Conservation (phyloP, 2,888 invertebrate species). For the Pharmacophagus antenor region DNA sequence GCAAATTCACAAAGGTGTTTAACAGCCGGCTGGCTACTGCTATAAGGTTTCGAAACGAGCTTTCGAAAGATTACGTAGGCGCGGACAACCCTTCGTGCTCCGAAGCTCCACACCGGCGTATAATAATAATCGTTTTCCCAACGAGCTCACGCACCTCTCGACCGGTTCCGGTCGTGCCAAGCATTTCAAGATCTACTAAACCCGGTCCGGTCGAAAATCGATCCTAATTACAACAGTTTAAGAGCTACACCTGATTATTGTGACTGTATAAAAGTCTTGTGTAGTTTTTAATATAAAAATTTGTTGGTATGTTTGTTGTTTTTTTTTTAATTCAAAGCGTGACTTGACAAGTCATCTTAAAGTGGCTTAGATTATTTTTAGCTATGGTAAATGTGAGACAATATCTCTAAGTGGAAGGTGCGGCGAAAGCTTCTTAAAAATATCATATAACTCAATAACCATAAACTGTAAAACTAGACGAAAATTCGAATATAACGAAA, state of each 20-base stretch:
- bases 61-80: constrained; percentile 32
- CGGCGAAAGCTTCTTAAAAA: neutral
- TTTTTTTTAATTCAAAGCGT: constrained; percentile 21
- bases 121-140: constrained; percentile 67
- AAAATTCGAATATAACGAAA: no score
- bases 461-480: no score
- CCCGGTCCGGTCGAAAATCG: constrained; percentile 33
- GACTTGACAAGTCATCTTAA: constrained; percentile 16
- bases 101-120: constrained; percentile 47
- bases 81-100: constrained; percentile 44
- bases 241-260: constrained; percentile 17
- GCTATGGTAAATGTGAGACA: neutral
- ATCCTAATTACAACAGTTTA: constrained; percentile 35
- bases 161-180: constrained; percentile 50
- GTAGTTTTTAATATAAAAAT: constrained; percentile 26
- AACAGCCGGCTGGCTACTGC: constrained; percentile 25
- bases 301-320: constrained; percentile 29
- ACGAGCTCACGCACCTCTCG: constrained; percentile 61
- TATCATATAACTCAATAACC: no score
- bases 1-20: constrained; percentile 23
- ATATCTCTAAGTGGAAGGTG: neutral
- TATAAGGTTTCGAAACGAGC: constrained; percentile 34
- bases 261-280: neutral
- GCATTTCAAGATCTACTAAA: constrained; percentile 30
- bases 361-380: constrained; percentile 11